Conservation (phyloP, 1,140 invertebrate genomes). For the Pogonus chalceus region DNA sequence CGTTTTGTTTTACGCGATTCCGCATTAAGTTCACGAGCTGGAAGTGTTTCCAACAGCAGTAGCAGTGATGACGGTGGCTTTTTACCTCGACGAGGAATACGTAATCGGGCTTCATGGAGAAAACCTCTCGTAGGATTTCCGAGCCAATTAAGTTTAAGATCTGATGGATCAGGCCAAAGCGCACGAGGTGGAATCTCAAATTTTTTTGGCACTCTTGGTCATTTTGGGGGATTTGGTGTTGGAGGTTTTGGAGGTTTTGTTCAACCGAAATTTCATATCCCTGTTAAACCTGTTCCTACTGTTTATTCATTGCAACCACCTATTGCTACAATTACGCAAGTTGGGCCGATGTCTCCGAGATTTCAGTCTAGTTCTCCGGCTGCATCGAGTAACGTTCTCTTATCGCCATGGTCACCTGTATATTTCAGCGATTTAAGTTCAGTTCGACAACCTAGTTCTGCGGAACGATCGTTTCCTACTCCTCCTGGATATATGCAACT, state of each 20-base stretch:
- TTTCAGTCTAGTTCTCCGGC: slow-evolving; percentile 57
- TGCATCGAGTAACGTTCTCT: slow-evolving; percentile 41
- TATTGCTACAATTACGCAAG: too few species aligned
- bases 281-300: slow-evolving; percentile 35
- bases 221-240: too few species aligned
- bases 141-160: slow-evolving; percentile 57
- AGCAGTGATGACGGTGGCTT: slow-evolving; percentile 79
- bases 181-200: slow-evolving; percentile 35
- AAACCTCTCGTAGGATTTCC: slow-evolving; percentile 52
- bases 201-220: slow-evolving; percentile 34
- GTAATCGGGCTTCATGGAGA: slow-evolving; percentile 53
- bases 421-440: slow-evolving; percentile 78
- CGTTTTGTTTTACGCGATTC: slow-evolving; percentile 60
- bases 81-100: slow-evolving; percentile 40
- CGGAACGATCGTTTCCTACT: slow-evolving; percentile 66
- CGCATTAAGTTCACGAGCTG: slow-evolving; percentile 44
- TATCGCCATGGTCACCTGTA: slow-evolving; percentile 50
- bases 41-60: slow-evolving; percentile 55
- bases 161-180: slow-evolving; percentile 51
- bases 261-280: slow-evolving; percentile 25
- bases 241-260: slow-evolving; percentile 22
- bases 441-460: slow-evolving; percentile 68
- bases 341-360: slow-evolving; percentile 40
- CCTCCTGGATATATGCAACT: slow-evolving; percentile 52
- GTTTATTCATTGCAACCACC: slow-evolving; percentile 38